phyloP scores from a whole-genome alignment of 2,888 invertebrate genomes.

The Cordylochernes scorpioides region DNA sequence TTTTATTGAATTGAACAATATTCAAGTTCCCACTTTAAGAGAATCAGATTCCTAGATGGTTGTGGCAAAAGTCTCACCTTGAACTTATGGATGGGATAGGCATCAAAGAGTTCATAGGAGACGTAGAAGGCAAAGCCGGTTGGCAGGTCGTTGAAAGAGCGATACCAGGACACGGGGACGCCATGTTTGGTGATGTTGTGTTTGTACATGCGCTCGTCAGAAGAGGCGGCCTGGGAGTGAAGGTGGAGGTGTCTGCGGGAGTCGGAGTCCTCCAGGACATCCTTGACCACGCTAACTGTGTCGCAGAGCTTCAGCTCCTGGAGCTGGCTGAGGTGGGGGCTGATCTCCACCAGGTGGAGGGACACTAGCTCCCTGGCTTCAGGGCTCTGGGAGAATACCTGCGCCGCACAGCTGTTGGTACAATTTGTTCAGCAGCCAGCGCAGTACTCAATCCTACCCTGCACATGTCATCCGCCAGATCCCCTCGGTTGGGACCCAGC shows the following conservation, averaged over 20 bases:
- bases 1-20: no score
- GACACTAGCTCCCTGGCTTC: slow-evolving; percentile 27
- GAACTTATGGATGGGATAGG: slow-evolving; percentile 81
- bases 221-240: slow-evolving; percentile 7
- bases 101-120: slow-evolving; percentile 96
- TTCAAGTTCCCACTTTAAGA: no score
- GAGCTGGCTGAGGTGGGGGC: slow-evolving; percentile 46
- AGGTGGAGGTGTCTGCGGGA: slow-evolving; percentile 9
- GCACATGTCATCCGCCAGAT: slow-evolving; percentile 56
- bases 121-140: slow-evolving; percentile 44
- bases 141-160: slow-evolving; percentile 52
- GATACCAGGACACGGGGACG: slow-evolving; percentile 58
- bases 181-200: slow-evolving; percentile 19
- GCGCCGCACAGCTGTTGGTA: no score
- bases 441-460: no score
- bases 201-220: slow-evolving; percentile 11
- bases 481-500: slow-evolving; percentile 86
- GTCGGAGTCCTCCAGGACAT: slow-evolving; percentile 11
- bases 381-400: slow-evolving; percentile 25
- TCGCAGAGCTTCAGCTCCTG: slow-evolving; percentile 51
- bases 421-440: no score
- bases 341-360: slow-evolving; percentile 70
- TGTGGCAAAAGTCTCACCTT: slow-evolving; percentile 29
- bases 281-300: slow-evolving; percentile 13
- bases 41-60: no score